Evolutionary conservation across 2,797 vertebrate species (phyloP), one percentile per base, ranked within the genome.

Genomic region (Notolepis coatsorum): DNA sequence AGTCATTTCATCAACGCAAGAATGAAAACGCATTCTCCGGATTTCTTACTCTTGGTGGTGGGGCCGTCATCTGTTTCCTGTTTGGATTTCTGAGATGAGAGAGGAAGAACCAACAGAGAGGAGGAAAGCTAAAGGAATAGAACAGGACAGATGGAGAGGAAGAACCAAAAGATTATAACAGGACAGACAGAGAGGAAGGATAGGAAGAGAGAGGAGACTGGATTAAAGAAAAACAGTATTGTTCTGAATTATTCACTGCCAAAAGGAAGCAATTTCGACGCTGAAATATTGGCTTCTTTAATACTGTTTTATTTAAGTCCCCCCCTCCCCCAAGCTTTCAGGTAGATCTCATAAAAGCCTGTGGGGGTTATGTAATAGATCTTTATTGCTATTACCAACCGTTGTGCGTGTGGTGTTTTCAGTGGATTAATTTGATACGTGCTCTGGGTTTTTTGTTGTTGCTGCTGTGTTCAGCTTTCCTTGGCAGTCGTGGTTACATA

Each of bases 241-340:
- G 27, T 41, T 18, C 47, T 86, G 35, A 73, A 86, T 86, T 71
- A 80, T 86, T 72, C 61, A 84, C 59, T 3, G 75, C 42, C 51
- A 41, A 61, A 68, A 33, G 35, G n/a, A 65, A 37, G 49, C 65
- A 59, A 37, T 68, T 56, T 41, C 18, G 46, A 31, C 37, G 59
- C 42, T 70, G 57, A 75, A 71, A 68, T 71, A 69, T n/a, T 75
- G 63, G 61, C 78, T 74, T 53, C 61, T 41, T 61, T 61, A 47
- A 61, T 65, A 41, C 8, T 3, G 33, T 45, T 27, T 68, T 65
- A 74, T 74, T 68, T 38, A 53, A 62, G 53, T 58, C 50, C 53
- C 43, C 24, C 51, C 7, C 15, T 45, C 53, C 43, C 24, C 51
- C 7, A 12, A 47, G 65, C 59, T 30, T 55, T 42, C 47, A 59